Percentiles rank a stretch among this genome's conserved stretches.
These are phyloP conservation scores for Callorhinus ursinus DNA, from an alignment of 2,113 vertebrate genomes.

Conservation along the genomic window DNA sequence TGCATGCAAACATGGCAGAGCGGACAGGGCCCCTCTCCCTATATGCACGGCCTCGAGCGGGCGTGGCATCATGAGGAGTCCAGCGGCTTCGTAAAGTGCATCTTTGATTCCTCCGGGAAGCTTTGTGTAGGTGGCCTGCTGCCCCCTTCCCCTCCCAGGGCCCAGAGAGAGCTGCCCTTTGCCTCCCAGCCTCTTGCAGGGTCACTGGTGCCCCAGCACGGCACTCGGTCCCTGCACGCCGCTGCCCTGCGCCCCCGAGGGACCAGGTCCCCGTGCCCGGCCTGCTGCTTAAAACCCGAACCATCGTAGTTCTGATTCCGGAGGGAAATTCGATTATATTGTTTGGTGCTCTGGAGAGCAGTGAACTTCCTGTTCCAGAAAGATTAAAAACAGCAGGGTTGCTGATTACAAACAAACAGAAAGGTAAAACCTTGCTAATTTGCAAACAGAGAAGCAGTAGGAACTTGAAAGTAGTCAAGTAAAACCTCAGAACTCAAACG, in stretches of 20 bases:
- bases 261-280: not conserved
- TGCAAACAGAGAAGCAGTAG: not conserved
- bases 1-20: accelerated
- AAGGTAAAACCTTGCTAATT: not conserved
- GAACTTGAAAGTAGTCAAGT: not conserved
- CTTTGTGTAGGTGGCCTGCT: accelerated
- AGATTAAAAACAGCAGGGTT: not conserved
- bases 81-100: not conserved
- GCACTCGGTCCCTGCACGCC: not conserved
- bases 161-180: not conserved
- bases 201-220: no score
- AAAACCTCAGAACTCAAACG: not conserved
- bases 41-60: not conserved
- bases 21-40: not conserved
- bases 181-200: not conserved
- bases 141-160: conserved; percentile 9
- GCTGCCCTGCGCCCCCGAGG: not conserved
- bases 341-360: not conserved
- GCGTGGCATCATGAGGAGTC: not conserved
- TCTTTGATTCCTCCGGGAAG: not conserved
- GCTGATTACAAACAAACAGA: not conserved
- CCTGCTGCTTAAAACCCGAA: not conserved
- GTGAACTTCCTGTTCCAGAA: conserved; percentile 32
- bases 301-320: not conserved
- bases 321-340: accelerated